These are phyloP conservation scores for Stratiomys singularior DNA, from an alignment of 2,888 invertebrate genomes.

Conservation along the genomic window DNA sequence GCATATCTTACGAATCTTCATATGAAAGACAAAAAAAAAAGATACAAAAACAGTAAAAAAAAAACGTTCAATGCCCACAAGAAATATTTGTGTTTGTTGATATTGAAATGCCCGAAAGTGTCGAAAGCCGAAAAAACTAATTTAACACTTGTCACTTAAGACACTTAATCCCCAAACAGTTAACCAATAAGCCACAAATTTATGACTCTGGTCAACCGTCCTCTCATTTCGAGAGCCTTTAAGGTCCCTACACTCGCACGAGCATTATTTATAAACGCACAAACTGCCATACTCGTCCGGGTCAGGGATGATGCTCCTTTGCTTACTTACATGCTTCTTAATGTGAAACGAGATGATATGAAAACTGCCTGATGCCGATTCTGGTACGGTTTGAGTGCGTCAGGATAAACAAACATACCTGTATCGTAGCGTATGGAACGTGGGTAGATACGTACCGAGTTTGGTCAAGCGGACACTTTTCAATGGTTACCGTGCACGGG, in stretches of 20 bases:
- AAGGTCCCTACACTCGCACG: slow-evolving; percentile 25
- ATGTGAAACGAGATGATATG: not conserved
- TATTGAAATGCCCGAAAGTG: slow-evolving; percentile 46
- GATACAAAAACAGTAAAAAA: no score
- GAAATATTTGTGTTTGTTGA: slow-evolving; percentile 34
- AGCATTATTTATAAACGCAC: slow-evolving; percentile 42
- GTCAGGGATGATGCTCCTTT: slow-evolving; percentile 6
- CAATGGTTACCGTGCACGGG: not conserved
- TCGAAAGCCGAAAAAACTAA: slow-evolving; percentile 55
- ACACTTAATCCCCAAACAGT: slow-evolving; percentile 52
- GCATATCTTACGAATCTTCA: not conserved
- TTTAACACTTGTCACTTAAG: slow-evolving; percentile 56
- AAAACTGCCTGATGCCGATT: not conserved
- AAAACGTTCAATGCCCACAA: slow-evolving; percentile 12
- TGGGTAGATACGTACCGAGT: not conserved
- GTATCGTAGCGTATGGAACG: not conserved
- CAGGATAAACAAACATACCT: slow-evolving; percentile 46
- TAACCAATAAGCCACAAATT: slow-evolving; percentile 57
- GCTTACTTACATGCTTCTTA: not conserved
- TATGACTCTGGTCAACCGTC: slow-evolving; percentile 50
- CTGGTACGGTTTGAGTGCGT: not conserved
- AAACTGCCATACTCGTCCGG: not conserved
- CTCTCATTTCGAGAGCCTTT: slow-evolving; percentile 30
- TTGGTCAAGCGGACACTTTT: slow-evolving; percentile 3
- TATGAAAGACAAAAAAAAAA: not conserved